Conservation (phyloP, 1,140 invertebrate genomes). For the Megathymus violae region DNA sequence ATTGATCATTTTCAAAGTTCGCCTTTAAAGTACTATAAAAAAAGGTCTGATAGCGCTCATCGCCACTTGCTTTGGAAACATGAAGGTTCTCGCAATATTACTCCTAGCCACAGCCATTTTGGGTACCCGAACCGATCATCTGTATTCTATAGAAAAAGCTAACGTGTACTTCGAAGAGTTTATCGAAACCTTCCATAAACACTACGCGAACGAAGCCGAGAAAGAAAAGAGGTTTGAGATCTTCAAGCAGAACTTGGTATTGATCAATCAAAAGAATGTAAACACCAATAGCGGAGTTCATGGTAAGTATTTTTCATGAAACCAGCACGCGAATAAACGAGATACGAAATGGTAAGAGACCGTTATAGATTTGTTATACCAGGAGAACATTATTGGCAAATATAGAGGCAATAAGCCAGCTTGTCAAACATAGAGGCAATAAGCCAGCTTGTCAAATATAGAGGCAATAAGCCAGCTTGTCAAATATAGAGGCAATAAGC, state of each 20-base stretch:
- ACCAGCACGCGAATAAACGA: too few relatives aligned
- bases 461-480: too few relatives aligned
- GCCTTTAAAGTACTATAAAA: constrained; percentile 1
- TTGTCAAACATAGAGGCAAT: too few relatives aligned
- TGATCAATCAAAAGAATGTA: not conserved
- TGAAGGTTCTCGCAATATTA: constrained; percentile 1
- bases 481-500: too few relatives aligned
- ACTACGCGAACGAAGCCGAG: constrained; percentile 7
- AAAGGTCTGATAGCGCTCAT: not conserved
- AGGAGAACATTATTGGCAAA: too few relatives aligned
- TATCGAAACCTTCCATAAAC: constrained; percentile 4
- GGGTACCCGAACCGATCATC: not conserved
- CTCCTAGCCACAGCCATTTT: not conserved
- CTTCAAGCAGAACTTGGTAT: not conserved
- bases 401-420: too few relatives aligned
- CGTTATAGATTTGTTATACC: too few relatives aligned
- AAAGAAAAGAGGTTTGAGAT: not conserved
- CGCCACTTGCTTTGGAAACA: not conserved
- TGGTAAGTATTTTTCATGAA: constrained; percentile 1
- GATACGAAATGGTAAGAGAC: too few relatives aligned
- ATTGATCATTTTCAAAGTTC: too few relatives aligned
- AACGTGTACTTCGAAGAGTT: constrained; percentile 15
- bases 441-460: too few relatives aligned
- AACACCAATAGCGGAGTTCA: not conserved
- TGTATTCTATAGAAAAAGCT: not conserved